Percentiles rank a stretch among this genome's conserved stretches.
Conservation (phyloP, 2,888 invertebrate genomes). For the Meiosimyza platycephala region DNA sequence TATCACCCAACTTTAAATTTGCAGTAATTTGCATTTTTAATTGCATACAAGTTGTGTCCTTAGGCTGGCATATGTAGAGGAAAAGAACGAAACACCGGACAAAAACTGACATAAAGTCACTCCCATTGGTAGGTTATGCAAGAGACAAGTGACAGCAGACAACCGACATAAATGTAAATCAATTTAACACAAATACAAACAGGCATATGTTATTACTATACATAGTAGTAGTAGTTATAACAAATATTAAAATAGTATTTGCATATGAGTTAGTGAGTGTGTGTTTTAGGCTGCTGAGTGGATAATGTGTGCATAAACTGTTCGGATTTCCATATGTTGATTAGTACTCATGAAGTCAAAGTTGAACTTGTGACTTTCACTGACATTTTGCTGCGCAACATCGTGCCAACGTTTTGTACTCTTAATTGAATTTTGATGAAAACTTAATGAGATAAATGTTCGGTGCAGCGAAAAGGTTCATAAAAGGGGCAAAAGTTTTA, state of each 20-base stretch:
- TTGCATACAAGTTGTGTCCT: constrained; percentile 19
- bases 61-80: not conserved
- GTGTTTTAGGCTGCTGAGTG: not conserved
- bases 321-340: constrained; percentile 22
- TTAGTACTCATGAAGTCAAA: not conserved
- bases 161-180: constrained; percentile 23
- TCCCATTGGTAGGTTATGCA: no score
- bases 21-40: constrained; percentile 29
- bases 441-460: constrained; percentile 21
- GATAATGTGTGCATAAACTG: constrained; percentile 1
- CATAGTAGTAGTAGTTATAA: not conserved
- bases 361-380: not conserved
- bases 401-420: constrained; percentile 2
- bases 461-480: not conserved
- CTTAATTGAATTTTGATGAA: constrained; percentile 20
- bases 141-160: no score
- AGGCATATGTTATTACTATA: not conserved
- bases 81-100: no score
- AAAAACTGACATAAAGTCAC: no score
- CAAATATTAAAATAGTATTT: not conserved
- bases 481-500: no score
- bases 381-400: not conserved
- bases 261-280: not conserved
- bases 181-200: constrained; percentile 19
- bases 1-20: constrained; percentile 2